These are phyloP conservation scores for Elymnias hypermnestra DNA, from an alignment of 1,140 invertebrate genomes.

Conservation along the genomic window DNA sequence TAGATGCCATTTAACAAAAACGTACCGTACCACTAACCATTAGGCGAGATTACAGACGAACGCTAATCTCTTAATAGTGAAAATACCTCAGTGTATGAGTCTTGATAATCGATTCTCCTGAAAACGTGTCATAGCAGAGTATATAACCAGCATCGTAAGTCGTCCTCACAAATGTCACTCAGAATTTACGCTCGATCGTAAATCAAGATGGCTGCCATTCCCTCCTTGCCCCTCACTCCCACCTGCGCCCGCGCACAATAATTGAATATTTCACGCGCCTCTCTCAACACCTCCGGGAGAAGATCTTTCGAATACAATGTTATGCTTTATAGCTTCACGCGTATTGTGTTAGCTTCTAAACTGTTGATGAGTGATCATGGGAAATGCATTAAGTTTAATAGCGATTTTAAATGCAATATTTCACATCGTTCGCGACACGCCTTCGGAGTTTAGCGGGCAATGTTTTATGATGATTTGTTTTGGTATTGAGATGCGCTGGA, in stretches of 20 bases:
- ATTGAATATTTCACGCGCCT: constrained; percentile 72
- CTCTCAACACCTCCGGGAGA: constrained; percentile 69
- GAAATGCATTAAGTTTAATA: constrained; percentile 69
- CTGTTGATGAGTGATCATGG: constrained; percentile 72
- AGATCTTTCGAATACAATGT: constrained; percentile 61
- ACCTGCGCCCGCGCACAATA: constrained; percentile 67
- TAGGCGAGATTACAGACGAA: too few species aligned
- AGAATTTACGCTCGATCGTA: constrained; percentile 70
- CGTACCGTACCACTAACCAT: too few species aligned
- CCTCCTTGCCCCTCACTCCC: constrained; percentile 29
- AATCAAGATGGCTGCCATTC: constrained; percentile 67
- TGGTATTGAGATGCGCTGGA: constrained; percentile 52
- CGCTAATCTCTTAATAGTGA: too few species aligned
- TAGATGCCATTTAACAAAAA: too few species aligned
- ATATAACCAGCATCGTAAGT: constrained; percentile 34
- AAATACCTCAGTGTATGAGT: too few species aligned
- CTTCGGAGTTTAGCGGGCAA: constrained; percentile 57
- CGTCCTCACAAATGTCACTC: constrained; percentile 68
- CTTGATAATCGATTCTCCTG: constrained; percentile 43
- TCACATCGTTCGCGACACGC: constrained; percentile 62
- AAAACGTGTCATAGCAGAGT: constrained; percentile 49
- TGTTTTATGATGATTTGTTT: constrained; percentile 75
- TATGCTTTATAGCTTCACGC: constrained; percentile 58
- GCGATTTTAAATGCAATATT: constrained; percentile 73
- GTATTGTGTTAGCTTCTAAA: constrained; percentile 73